Base-by-base conservation (phyloP, 2,113 vertebrate genomes). In the Zootoca vivipara region DNA sequence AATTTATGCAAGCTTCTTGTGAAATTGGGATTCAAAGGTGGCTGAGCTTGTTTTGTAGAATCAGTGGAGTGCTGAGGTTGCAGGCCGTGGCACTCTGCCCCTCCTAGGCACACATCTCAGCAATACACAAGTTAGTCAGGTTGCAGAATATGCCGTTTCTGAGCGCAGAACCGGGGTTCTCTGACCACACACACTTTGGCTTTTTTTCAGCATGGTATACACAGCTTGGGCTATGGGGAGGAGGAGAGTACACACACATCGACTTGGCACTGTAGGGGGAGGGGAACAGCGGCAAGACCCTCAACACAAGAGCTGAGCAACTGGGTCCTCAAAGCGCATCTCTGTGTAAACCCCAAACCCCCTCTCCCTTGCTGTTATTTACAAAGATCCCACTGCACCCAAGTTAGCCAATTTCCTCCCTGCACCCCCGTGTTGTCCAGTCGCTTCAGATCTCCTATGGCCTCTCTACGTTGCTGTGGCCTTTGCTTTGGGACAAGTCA, bases 391-490 rank as follows among this genome's bases (percentile, higher is more conserved):
- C 46, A 46, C 70, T 30, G 20, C 46, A 22, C 52, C 42, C 80
- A 28, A 10, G 67, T 33, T 62, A n/a, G 20, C 33, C 52, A 26
- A 13, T 33, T 78, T 87, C 73, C 40, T 62, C 65, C 58, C 81
- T 84, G 12, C 28, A 69, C 6, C 58, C 18, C 64, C 5, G 1
- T 8, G 67, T 62, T 58, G 84, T 86, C n/a, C 70, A 16, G 73
- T 13, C 58, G 24, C 35, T 65, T 16, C 2, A 46, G 1, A 12
- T 30, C 72, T 33, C 20, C 85, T 78, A 86, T 3, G 89, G 72
- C 8, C 80, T 85, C 73, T 88, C 90, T 12, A 87, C 91, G n/a
- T 86, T 72, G 24, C 82, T 90, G 85, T 82, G 83, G 18, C 85
- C 62, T 13, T 52, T 90, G 26, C 70, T 62, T 22, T 87, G 89